Evolutionary conservation across 2,113 vertebrate species (phyloP), one percentile per base, ranked within the genome.

Genomic region (Tetraodon nigroviridis): DNA sequence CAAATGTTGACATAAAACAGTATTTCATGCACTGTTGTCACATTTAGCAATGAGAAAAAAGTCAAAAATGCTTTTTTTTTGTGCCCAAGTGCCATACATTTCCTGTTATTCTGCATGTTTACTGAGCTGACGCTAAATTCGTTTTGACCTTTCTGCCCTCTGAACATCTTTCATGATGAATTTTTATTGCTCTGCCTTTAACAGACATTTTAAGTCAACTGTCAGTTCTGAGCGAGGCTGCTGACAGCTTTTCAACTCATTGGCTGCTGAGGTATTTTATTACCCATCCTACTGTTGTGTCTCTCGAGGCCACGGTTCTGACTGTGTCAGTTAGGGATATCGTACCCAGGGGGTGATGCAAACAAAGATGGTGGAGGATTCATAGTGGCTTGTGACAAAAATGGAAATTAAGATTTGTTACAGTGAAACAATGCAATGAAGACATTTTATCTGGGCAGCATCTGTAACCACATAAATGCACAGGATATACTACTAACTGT

Each of bases 151-250:
- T 71, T 52, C 44, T 54, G 32, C 37, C 15, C 15, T 18, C 50
- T 52, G 32, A 45, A 15, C 41, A 49, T 45, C 45, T 49, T 64
- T 37, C 48, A 51, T 17, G 2, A 37, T 61, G 40, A 52, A 59
- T 63, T 22, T 6, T 46, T 48, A 47, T 50, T 57, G 64, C 51
- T 51, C 14, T 32, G 58, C 44, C 2, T 45, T 63, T 47, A 45
- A 66, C 29, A 55, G 61, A 46, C 53, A 45, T 42, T 53, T 72
- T 67, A 27, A 69, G 65, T 63, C 55, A 51, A 20, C 62, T 62
- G 68, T 71, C 71, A 67, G 29, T 56, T 64, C 58, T 20, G 44
- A 44, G 55, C 55, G 56, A 64, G 63, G 48, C 59, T 27, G 15
- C 40, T 54, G 58, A 29, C 69, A 27, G 29, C 56, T 61, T 74